A percentile compares a stretch with the other conserved stretches of the same genome.
Conservation (phyloP, 2,797 vertebrate species). For the Channa striata region DNA sequence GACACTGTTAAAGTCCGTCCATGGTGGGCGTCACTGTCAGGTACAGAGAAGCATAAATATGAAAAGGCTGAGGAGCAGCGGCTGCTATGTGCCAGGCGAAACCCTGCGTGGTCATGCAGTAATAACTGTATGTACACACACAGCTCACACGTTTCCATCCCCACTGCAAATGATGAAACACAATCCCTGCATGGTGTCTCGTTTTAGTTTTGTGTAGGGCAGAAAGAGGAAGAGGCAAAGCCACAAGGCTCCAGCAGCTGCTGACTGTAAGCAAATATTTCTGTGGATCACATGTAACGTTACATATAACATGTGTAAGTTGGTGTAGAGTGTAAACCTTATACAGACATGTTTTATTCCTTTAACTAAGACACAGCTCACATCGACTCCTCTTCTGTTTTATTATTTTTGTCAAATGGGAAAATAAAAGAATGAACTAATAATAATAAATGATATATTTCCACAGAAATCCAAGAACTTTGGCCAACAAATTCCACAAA, state of each 20-base stretch:
- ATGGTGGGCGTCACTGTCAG: slow-evolving; percentile 7
- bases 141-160: background rate
- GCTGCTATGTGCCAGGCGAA: background rate
- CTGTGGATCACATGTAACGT: background rate
- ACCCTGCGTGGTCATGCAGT: too few relatives aligned
- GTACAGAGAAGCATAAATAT: background rate
- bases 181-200: background rate
- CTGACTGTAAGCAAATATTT: background rate
- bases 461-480: too few relatives aligned
- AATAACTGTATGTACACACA: slow-evolving; percentile 9
- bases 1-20: background rate
- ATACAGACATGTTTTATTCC: too few relatives aligned
- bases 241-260: background rate
- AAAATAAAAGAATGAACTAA: too few relatives aligned
- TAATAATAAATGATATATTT: too few relatives aligned
- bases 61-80: background rate
- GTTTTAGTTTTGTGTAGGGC: background rate
- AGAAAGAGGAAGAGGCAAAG: background rate
- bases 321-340: too few relatives aligned
- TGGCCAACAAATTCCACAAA: too few relatives aligned
- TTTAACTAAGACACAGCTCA: too few relatives aligned
- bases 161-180: background rate
- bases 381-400: too few relatives aligned
- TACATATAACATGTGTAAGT: too few relatives aligned
- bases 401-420: too few relatives aligned